These are phyloP conservation scores for Ranitomeya variabilis DNA, from an alignment of 2,113 vertebrate species.

Conservation along the genomic window DNA sequence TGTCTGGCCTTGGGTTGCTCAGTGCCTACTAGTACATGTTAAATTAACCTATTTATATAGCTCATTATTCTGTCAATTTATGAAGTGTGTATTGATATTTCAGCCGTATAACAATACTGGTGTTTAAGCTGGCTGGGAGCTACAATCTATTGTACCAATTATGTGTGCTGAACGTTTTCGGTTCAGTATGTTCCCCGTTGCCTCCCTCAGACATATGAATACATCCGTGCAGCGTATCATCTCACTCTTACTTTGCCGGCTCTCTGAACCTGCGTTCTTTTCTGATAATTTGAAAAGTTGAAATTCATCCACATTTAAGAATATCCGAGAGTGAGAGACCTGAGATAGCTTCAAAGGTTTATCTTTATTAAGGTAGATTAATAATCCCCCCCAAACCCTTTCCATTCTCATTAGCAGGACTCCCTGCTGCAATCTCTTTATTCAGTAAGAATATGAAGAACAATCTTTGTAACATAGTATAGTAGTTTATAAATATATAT, in stretches of 20 bases:
- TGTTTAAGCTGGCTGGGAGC: background rate
- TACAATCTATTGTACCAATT: background rate
- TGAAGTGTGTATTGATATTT: background rate
- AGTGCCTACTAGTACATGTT: background rate
- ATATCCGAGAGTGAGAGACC: background rate
- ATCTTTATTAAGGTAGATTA: background rate
- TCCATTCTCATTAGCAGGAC: background rate
- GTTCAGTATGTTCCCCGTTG: background rate
- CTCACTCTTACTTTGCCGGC: background rate
- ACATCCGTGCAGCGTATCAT: background rate
- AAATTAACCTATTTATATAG: background rate
- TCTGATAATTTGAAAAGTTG: background rate
- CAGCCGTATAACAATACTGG: background rate
- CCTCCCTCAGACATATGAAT: background rate
- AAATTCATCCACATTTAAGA: conserved; percentile 14
- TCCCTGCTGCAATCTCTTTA: background rate
- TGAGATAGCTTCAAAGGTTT: conserved; percentile 1
- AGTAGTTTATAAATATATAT: background rate
- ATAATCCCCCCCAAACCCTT: background rate
- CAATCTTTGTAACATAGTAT: background rate
- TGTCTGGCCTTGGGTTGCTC: background rate
- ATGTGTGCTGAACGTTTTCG: background rate
- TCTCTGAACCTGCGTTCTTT: conserved; percentile 1
- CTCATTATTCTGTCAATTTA: too few species aligned
- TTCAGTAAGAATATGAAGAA: background rate